Evolutionary conservation across 2,888 invertebrate species (phyloP).

Genomic region (Himalopsyche japonica): DNA sequence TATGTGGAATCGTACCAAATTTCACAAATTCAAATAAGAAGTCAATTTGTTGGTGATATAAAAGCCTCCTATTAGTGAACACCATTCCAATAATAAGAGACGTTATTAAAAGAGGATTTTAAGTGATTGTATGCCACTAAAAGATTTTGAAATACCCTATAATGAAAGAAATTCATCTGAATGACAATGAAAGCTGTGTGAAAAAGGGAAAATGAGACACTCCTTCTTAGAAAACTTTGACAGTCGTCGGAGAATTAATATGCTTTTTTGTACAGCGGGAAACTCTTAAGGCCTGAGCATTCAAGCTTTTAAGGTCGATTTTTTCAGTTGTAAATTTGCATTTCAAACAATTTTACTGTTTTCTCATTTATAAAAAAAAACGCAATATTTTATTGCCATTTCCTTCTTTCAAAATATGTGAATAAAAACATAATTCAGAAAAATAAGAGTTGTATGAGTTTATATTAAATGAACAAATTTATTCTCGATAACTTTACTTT

Average conservation of each 20-base stretch:
- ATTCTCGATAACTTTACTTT: no score
- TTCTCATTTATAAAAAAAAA: background rate
- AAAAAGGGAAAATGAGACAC: slow-evolving; percentile 25
- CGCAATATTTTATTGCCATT: no score
- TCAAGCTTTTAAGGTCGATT: background rate
- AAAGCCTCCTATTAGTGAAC: no score
- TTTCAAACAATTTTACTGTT: background rate
- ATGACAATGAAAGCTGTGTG: slow-evolving; percentile 19
- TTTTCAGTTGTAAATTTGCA: background rate
- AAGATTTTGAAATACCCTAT: background rate
- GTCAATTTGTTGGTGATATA: no score
- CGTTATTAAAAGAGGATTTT: background rate
- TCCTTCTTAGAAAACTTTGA: slow-evolving; percentile 26
- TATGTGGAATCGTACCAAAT: no score
- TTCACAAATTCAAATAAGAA: no score
- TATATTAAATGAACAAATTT: no score
- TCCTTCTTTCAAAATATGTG: no score
- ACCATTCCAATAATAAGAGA: no score
- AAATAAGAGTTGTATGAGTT: no score
- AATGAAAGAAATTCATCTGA: slow-evolving; percentile 10
- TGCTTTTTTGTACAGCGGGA: slow-evolving; percentile 10
- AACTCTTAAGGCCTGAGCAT: background rate
- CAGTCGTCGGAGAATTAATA: slow-evolving; percentile 30
- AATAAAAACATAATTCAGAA: no score
- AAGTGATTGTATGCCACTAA: background rate